Evolutionary conservation across 2,113 vertebrate species (phyloP).

Genomic region (Neomonachus schauinslandi): DNA sequence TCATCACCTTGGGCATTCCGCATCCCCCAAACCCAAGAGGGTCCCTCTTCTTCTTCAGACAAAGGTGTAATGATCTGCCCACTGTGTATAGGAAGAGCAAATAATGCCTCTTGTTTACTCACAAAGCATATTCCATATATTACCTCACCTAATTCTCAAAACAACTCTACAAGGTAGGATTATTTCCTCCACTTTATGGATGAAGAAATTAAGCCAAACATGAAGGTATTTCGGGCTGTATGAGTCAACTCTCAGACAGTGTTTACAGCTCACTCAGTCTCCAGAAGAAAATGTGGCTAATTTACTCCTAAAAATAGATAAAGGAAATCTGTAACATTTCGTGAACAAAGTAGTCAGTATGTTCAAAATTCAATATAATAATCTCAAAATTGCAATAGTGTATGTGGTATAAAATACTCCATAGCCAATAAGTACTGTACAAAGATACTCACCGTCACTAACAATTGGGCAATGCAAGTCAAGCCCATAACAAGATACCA

Average conservation of each 20-base stretch:
- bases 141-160: not conserved
- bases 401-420: not conserved
- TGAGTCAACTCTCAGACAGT: not conserved
- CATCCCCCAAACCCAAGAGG: not conserved
- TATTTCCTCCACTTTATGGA: not conserved
- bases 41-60: not conserved
- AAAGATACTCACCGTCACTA: not conserved
- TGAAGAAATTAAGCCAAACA: not conserved
- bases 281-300: constrained; percentile 13
- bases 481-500: not conserved
- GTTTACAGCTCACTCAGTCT: not conserved
- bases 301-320: constrained; percentile 47
- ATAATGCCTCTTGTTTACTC: not conserved
- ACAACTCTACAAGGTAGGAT: not conserved
- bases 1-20: not conserved
- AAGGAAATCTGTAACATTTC: constrained; percentile 4
- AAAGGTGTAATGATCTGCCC: accelerated
- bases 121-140: not conserved
- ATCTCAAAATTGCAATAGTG: not conserved
- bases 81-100: not conserved
- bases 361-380: not conserved
- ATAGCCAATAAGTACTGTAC: not conserved
- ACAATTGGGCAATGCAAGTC: not conserved
- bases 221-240: not conserved
- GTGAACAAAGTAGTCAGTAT: not conserved